phyloP scores from a whole-genome alignment of 2,113 vertebrate species.

The Ameiurus melas region DNA sequence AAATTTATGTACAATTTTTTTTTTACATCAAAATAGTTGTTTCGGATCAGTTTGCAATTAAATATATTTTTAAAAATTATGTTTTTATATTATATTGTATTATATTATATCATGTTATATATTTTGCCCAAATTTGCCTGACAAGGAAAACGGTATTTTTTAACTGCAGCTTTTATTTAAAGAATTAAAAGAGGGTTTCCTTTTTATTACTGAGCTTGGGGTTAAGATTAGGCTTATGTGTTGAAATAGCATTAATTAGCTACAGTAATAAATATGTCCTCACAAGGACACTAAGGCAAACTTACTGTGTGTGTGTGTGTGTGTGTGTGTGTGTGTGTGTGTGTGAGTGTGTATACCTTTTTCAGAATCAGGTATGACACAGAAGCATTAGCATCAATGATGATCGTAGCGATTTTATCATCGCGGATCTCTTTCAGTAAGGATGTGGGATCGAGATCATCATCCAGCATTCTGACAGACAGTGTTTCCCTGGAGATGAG shows the following conservation, averaged over 20 bases:
- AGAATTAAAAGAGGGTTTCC: not conserved
- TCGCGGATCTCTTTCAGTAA: constrained; percentile 89
- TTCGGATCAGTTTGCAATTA: not conserved
- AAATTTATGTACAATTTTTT: not conserved
- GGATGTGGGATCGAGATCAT: constrained; percentile 82
- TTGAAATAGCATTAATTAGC: not conserved
- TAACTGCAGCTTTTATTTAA: not conserved
- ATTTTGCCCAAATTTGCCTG: not conserved
- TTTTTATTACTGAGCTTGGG: not conserved
- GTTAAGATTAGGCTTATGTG: not conserved
- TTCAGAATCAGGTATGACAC: constrained; percentile 85
- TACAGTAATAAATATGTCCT: not conserved
- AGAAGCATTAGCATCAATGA: constrained; percentile 87
- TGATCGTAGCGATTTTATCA: constrained; percentile 88
- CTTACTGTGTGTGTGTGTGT: not conserved
- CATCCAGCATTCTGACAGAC: constrained; percentile 85
- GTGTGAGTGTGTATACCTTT: constrained; percentile 71
- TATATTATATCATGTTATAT: no score
- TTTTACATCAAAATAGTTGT: no score
- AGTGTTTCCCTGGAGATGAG: constrained; percentile 88
- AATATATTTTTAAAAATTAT: not conserved
- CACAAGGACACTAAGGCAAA: not conserved
- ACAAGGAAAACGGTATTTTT: not conserved
- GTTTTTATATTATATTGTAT: no score
- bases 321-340: not conserved